A percentile compares a stretch with the other conserved stretches of the same genome.
These are phyloP conservation scores for Aythya baeri DNA, from an alignment of 2,113 vertebrate genomes.

Conservation along the genomic window DNA sequence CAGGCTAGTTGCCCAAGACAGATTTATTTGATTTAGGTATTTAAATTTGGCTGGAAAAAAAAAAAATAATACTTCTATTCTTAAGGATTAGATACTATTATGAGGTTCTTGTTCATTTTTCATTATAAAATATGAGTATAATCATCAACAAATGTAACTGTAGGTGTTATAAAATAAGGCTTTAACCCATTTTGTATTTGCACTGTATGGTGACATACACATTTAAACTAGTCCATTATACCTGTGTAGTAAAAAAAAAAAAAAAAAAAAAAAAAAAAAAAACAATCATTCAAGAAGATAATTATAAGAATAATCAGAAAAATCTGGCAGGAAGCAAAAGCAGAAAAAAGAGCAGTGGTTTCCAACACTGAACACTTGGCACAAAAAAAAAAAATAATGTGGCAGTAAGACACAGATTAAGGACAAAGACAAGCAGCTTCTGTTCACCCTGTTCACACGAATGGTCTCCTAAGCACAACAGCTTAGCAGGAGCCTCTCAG, in stretches of 20 bases:
- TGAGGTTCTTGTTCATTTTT: not conserved
- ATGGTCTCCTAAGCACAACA: not conserved
- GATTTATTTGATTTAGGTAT: not conserved
- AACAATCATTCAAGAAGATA: not conserved
- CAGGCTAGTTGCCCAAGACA: not conserved
- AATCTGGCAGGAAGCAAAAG: slow-evolving; percentile 22
- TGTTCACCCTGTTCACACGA: not conserved
- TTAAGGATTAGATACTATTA: not conserved
- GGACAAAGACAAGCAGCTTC: not conserved
- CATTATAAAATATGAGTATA: not conserved
- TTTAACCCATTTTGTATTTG: not conserved
- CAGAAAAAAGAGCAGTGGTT: slow-evolving; percentile 9
- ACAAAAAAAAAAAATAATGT: not conserved
- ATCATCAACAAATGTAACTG: not conserved
- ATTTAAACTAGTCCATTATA: not conserved
- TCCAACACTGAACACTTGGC: not conserved
- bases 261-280: not conserved
- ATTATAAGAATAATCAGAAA: slow-evolving; percentile 11
- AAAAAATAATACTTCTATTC: not conserved
- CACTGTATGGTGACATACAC: not conserved
- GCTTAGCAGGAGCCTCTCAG: not conserved
- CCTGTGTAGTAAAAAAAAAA: not conserved
- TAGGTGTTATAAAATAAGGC: not conserved
- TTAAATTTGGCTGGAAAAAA: not conserved
- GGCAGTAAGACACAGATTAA: not conserved